A percentile compares a stretch with the other conserved stretches of the same genome.
These are phyloP conservation scores for Linepithema humile DNA, from an alignment of 1,140 invertebrate genomes.

Conservation along the genomic window DNA sequence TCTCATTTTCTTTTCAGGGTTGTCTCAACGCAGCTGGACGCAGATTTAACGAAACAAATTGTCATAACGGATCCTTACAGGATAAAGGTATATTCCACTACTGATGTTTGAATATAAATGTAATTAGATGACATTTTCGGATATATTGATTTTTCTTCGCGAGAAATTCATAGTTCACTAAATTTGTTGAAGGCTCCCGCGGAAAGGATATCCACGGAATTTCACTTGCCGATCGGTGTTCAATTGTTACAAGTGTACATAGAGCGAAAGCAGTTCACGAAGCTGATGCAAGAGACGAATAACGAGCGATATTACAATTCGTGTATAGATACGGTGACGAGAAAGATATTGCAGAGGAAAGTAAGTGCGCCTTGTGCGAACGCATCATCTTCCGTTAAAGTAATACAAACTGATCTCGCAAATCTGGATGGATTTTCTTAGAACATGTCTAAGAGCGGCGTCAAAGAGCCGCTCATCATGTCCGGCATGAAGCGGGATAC, in stretches of 20 bases:
- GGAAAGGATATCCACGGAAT: slow-evolving; percentile 87
- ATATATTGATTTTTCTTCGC: neutral
- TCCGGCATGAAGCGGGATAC: slow-evolving; percentile 90
- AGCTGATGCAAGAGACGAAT: slow-evolving; percentile 77
- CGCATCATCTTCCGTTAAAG: neutral
- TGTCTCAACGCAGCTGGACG: slow-evolving; percentile 90
- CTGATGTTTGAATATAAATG: slow-evolving; percentile 20
- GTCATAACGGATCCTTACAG: slow-evolving; percentile 92
- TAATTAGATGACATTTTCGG: neutral
- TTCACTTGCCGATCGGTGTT: slow-evolving; percentile 90
- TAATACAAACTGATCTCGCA: too few species aligned
- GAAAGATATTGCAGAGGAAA: slow-evolving; percentile 73
- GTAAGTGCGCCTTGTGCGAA: slow-evolving; percentile 56
- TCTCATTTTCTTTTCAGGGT: slow-evolving; percentile 87
- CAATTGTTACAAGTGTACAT: slow-evolving; percentile 92
- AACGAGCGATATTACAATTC: slow-evolving; percentile 75
- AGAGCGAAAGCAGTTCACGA: slow-evolving; percentile 85
- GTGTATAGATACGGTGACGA: slow-evolving; percentile 66
- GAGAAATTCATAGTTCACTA: neutral
- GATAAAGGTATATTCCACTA: slow-evolving; percentile 86
- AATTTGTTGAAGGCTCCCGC: slow-evolving; percentile 87
- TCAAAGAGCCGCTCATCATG: slow-evolving; percentile 80
- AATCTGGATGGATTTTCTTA: slow-evolving; percentile 68
- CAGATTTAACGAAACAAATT: slow-evolving; percentile 90
- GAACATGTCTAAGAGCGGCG: slow-evolving; percentile 67